Percentiles rank a stretch among this genome's conserved stretches.
phyloP scores from a whole-genome alignment of 2,888 invertebrate genomes.

The Cephus pygmeus region DNA sequence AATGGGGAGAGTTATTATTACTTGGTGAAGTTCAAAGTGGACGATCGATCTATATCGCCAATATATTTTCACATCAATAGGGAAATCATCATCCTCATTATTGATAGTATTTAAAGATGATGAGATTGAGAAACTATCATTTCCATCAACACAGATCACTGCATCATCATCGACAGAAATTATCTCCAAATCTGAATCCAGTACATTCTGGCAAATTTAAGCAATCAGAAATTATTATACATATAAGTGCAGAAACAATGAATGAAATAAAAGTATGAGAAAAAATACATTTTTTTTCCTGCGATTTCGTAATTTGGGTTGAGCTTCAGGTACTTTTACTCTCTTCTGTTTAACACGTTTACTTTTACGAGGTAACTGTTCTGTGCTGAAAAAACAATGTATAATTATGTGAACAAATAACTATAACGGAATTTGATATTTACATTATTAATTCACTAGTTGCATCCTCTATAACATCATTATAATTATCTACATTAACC shows the following conservation, averaged over 20 bases:
- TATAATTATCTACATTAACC: not conserved
- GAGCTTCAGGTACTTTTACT: not conserved
- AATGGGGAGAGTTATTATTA: constrained; percentile 24
- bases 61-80: constrained; percentile 47
- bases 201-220: not conserved
- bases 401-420: not conserved
- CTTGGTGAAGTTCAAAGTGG: constrained; percentile 42
- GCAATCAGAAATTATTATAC: not conserved
- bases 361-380: not conserved
- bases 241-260: not conserved
- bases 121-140: not conserved
- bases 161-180: not conserved
- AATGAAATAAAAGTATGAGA: not conserved
- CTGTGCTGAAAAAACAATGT: not conserved
- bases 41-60: constrained; percentile 51
- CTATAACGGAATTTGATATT: not conserved
- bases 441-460: not conserved
- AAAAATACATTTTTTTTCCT: not conserved
- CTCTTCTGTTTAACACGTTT: not conserved
- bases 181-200: not conserved
- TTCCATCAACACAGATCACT: not conserved
- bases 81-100: constrained; percentile 42
- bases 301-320: not conserved
- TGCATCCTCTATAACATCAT: not conserved
- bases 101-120: constrained; percentile 3